Conservation (phyloP, 2,797 vertebrate genomes). For the Anguilla megastoma region DNA sequence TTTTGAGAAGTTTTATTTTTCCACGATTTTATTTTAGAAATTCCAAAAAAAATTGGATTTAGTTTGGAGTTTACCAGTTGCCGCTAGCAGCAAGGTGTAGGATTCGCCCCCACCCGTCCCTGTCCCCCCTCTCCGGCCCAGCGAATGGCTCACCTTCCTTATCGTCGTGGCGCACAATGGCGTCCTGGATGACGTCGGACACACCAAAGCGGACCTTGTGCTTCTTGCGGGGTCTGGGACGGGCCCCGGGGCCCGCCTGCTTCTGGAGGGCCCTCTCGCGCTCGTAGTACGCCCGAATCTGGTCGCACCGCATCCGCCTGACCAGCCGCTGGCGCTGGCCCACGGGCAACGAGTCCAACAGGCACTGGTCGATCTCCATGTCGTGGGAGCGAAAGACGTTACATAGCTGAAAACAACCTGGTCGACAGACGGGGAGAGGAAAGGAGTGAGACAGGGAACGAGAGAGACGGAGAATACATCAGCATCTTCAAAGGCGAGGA, state of each 20-base stretch:
- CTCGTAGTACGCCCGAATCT: slow-evolving; percentile 90
- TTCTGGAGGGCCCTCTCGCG: slow-evolving; percentile 76
- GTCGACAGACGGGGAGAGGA: slow-evolving; percentile 15
- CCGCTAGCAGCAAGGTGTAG: background rate
- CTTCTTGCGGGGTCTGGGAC: slow-evolving; percentile 65
- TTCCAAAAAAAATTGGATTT: background rate
- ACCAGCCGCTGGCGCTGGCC: slow-evolving; percentile 93
- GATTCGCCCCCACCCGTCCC: background rate
- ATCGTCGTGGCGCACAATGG: slow-evolving; percentile 84
- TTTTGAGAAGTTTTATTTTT: background rate
- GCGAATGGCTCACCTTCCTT: slow-evolving; percentile 83
- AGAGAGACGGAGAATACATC: background rate
- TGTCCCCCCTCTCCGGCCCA: background rate
- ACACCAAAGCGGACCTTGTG: slow-evolving; percentile 75
- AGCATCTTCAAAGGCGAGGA: background rate
- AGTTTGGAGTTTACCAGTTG: background rate
- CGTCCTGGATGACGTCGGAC: slow-evolving; percentile 80
- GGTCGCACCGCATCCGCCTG: slow-evolving; percentile 92
- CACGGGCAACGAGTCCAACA: slow-evolving; percentile 93
- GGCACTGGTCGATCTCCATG: slow-evolving; percentile 99
- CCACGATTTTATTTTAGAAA: background rate
- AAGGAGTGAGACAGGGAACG: background rate
- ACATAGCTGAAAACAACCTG: slow-evolving; percentile 99
- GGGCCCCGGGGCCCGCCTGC: slow-evolving; percentile 39
- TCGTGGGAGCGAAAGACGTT: slow-evolving; percentile 92